Conservation (phyloP, 2,797 vertebrate genomes). For the Cygnus olor region DNA sequence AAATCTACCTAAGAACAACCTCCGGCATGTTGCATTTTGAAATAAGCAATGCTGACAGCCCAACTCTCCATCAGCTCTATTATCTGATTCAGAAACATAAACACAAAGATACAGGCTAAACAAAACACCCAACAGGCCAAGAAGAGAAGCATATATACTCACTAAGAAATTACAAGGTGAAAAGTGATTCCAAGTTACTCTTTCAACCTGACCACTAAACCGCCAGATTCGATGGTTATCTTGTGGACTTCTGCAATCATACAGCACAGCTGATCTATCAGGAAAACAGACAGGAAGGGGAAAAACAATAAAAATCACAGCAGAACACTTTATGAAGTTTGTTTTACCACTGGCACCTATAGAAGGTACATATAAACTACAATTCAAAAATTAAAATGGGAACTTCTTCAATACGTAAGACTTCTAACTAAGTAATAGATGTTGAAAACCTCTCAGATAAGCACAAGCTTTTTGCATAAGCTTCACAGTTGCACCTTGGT, state of each 20-base stretch:
- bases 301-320: not conserved
- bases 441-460: not conserved
- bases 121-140: not conserved
- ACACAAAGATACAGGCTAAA: not conserved
- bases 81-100: not conserved
- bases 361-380: not conserved
- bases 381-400: not conserved
- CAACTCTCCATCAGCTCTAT: not conserved
- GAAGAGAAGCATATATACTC: conserved; percentile 7
- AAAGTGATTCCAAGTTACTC: conserved; percentile 94
- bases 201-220: conserved; percentile 95
- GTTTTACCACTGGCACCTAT: not conserved
- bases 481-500: not conserved
- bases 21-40: not conserved
- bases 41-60: not conserved
- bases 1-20: not conserved
- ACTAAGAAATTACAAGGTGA: conserved; percentile 95
- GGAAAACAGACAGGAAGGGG: not conserved
- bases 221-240: conserved; percentile 88
- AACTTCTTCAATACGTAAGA: not conserved
- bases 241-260: conserved; percentile 93
- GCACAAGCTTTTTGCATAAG: not conserved
- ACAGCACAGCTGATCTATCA: conserved; percentile 87
- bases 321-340: not conserved
- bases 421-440: not conserved